A percentile compares a stretch with the other conserved stretches of the same genome.
Conservation (phyloP, 2,113 vertebrate genomes). For the Vireo altiloquus region DNA sequence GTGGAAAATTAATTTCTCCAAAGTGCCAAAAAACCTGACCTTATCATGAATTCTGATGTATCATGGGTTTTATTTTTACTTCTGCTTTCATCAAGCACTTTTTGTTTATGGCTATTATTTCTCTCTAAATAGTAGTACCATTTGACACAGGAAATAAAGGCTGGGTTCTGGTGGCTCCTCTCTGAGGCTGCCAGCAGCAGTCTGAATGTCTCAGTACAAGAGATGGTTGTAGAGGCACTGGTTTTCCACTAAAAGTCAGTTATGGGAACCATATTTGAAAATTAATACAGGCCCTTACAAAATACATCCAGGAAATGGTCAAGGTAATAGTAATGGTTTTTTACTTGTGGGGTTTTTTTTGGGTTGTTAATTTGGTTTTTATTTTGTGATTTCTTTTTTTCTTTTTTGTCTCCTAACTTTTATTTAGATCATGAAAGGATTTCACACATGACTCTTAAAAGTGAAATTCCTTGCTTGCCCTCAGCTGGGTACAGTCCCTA, state of each 20-base stretch:
- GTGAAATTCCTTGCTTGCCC: neutral
- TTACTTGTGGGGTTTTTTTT: neutral
- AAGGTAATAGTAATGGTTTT: neutral
- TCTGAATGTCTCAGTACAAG: neutral
- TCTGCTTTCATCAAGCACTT: slow-evolving; percentile 14
- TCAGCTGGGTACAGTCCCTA: neutral
- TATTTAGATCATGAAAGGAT: neutral
- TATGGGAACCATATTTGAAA: neutral
- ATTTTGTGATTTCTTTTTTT: neutral
- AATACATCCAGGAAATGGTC: neutral
- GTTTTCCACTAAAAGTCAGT: neutral
- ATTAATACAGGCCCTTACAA: neutral
- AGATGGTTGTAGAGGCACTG: neutral
- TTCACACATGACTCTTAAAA: neutral
- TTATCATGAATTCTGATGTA: neutral
- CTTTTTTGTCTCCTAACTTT: neutral
- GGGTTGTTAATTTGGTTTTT: neutral
- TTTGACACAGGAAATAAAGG: neutral
- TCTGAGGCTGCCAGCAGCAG: neutral
- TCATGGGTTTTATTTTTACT: slow-evolving; percentile 37
- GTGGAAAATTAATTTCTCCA: neutral
- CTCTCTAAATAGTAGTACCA: slow-evolving; percentile 26
- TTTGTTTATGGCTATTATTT: slow-evolving; percentile 22
- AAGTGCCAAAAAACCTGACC: neutral
- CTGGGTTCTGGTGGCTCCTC: neutral